Base-by-base conservation (phyloP, 1,140 invertebrate species). In the Microplitis demolitor region DNA sequence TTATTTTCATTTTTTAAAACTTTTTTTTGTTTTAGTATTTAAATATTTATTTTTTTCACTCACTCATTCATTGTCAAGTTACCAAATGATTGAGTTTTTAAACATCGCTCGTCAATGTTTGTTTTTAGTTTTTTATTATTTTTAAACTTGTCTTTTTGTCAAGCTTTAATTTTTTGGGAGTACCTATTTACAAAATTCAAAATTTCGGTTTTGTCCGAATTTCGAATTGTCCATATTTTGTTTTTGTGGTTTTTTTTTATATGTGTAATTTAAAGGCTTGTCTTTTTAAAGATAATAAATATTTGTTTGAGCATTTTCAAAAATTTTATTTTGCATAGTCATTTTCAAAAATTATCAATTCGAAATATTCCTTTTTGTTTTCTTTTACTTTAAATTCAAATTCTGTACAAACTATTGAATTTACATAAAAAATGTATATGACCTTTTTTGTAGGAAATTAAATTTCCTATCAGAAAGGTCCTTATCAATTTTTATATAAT, bases 11-110 rank as follows among this genome's bases (percentile, higher is more conserved):
- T 24, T 24, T 24, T 24, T 24, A 24, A 24, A 24, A 24, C 39
- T 3, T 13, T 45, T 45, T 39, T 64, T 39, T 64, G 39, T 35
- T 69, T 78, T 61, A 72, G 68, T 63, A 24, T 2, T 24, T 24
- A 24, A 39, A 8, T 39, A 39, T 39, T 39, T 70, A 74, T 75
- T 75, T 58, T 75, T 61, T 66, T 39, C 73, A 54, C 35, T 73
- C 64, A 67, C 50, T 75, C 73, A 78, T 60, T 77, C 71, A 74
- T 78, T 74, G 76, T 79, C 77, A 76, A 74, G 74, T 76, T 79
- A 76, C 77, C 74, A 78, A 76, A 79, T 50, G 54, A 50, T 70
- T 51, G 68, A 70, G 45, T 62, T 14, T 14, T 72, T 67, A 67
- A 56, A 72, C 71, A 67, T 72, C 66, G 62, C 64, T 63, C 4